These are phyloP conservation scores for Varanus salvator DNA, from an alignment of 2,113 vertebrate species.

Conservation along the genomic window DNA sequence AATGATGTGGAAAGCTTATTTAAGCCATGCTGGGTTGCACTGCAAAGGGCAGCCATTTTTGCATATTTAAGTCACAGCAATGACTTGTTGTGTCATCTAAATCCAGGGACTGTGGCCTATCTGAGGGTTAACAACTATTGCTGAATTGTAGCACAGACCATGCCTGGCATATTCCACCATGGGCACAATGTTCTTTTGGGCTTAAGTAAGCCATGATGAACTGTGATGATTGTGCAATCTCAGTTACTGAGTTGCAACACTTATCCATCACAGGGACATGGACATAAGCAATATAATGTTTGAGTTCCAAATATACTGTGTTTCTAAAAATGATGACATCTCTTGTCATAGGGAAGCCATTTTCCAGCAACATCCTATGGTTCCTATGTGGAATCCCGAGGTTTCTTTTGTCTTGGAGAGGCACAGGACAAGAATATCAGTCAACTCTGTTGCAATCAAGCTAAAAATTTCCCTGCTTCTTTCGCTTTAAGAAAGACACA, in stretches of 20 bases:
- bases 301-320: background rate
- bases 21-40: too few relatives aligned
- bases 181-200: too few relatives aligned
- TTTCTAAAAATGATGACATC: background rate
- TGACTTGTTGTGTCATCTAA: too few relatives aligned
- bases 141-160: too few relatives aligned
- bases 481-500: constrained; percentile 13
- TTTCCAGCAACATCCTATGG: background rate
- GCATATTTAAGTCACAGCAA: too few relatives aligned
- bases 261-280: background rate
- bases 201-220: too few relatives aligned
- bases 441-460: background rate
- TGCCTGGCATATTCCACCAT: too few relatives aligned
- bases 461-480: background rate
- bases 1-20: too few relatives aligned
- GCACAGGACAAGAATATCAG: background rate
- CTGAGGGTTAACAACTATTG: too few relatives aligned
- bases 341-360: background rate
- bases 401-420: background rate
- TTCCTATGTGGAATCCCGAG: background rate
- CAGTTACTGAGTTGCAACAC: background rate
- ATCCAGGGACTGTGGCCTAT: too few relatives aligned
- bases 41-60: too few relatives aligned
- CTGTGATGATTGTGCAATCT: background rate
- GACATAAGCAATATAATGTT: too few relatives aligned